These are phyloP conservation scores for Pelagia noctiluca DNA, from an alignment of 30 jellyfish, hydroid and myxozoan genomes.

Conservation along the genomic window DNA sequence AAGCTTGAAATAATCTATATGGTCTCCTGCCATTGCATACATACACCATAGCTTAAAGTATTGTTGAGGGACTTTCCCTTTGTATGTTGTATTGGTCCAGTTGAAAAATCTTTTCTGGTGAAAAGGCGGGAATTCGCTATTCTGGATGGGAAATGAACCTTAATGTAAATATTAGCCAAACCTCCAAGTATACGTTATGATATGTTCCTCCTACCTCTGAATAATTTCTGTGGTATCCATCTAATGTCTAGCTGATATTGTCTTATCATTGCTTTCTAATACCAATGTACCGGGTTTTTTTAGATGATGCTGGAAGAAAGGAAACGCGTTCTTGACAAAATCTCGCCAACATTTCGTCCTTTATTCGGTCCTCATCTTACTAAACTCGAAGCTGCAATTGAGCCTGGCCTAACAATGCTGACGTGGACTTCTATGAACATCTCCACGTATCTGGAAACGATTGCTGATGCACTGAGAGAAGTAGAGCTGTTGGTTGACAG, in stretches of 20 bases:
- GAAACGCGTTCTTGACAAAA: constrained; percentile 65
- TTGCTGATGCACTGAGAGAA: constrained; percentile 79
- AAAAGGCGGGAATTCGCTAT: too few species aligned
- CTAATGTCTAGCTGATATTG: background rate
- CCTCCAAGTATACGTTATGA: too few species aligned
- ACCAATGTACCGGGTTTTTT: background rate
- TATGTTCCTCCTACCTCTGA: too few species aligned
- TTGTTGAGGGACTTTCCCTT: too few species aligned
- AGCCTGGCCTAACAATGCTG: constrained; percentile 91
- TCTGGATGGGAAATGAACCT: too few species aligned
- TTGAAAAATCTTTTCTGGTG: too few species aligned
- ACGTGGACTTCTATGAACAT: constrained; percentile 91
- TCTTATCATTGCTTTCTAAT: background rate
- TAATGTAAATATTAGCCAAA: too few species aligned
- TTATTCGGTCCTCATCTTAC: constrained; percentile 87
- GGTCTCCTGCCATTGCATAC: too few species aligned
- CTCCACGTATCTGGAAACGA: constrained; percentile 72
- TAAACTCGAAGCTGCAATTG: constrained; percentile 89
- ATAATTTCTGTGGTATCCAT: background rate
- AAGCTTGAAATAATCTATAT: too few species aligned
- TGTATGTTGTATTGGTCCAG: too few species aligned
- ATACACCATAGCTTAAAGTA: too few species aligned
- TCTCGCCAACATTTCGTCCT: constrained; percentile 70
- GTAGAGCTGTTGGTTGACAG: constrained; percentile 83
- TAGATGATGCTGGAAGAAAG: constrained; percentile 84